Base-by-base conservation (phyloP, 2,888 invertebrate species). In the Keiferia lycopersicella region DNA sequence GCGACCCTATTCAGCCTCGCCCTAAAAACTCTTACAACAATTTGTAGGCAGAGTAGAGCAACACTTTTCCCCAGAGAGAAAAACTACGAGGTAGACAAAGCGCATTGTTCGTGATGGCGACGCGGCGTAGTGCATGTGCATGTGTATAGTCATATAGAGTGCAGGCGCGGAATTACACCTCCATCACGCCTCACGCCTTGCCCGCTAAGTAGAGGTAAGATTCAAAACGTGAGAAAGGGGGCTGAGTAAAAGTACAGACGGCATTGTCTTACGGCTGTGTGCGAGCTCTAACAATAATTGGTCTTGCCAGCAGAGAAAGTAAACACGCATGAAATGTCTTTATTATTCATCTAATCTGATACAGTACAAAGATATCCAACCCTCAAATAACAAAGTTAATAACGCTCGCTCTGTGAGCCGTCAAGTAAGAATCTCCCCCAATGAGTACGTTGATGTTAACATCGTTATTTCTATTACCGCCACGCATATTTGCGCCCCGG, bases 171-270 rank as follows among this genome's bases (percentile, higher is more conserved):
- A 16, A 56, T 26, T 30, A 34, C 69, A 73, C 77, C 80, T 81
- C 78, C 78, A 81, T 80, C 79, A 80, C 68, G 20, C 20, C 22
- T 11, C 53, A 34, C 34, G 45, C 30, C 58, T 53, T 20, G 30
- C 59, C 67, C 22, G 20, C 68, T 68, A 71, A 73, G 70, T 73
- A 68, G 68, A 69, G 68, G 70, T 71, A 68, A 70, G 73, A 77
- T 76, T 76, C 76, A 77, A 77, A 80, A 78, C 73, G 80, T 67
- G 70, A 71, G 69, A 56, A 56, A 34, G 70, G 26, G 34, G 34
- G 30, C 56, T 56, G n/a, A 34, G 53, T 53, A 30, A 22, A 30
- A 26, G 22, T 56, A 34, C 26, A 34, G 20, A 20, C 18, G 51
- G 51, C 22, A 51, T 51, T 51, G 51, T 51, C 18, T 22, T 18